Conservation (phyloP, 2,888 invertebrate species). For the Rambutsinella grinnellia region DNA sequence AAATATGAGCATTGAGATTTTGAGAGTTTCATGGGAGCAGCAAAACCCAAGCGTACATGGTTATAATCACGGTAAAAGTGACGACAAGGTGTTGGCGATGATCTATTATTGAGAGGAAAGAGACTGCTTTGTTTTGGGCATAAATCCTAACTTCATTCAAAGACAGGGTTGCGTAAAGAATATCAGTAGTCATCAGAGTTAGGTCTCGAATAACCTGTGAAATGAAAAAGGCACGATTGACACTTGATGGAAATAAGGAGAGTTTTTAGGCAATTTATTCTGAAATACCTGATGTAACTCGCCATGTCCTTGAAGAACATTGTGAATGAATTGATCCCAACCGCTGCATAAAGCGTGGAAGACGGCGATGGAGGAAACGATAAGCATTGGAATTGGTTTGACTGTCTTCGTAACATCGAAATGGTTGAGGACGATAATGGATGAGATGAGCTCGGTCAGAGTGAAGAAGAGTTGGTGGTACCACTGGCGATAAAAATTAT, state of each 20-base stretch:
- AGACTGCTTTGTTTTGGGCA: constrained; percentile 67
- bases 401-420: constrained; percentile 73
- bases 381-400: constrained; percentile 73
- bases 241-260: background rate
- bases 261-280: background rate
- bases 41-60: constrained; percentile 48
- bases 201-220: constrained; percentile 76
- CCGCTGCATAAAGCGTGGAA: constrained; percentile 76
- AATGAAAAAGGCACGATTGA: too few species aligned
- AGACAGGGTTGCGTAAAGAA: constrained; percentile 76
- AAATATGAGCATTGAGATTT: too few species aligned
- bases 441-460: constrained; percentile 76
- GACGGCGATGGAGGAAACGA: constrained; percentile 75
- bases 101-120: constrained; percentile 68
- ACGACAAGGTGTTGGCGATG: constrained; percentile 69
- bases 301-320: constrained; percentile 77
- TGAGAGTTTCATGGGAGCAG: constrained; percentile 44
- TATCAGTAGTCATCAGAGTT: constrained; percentile 78
- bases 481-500: constrained; percentile 80
- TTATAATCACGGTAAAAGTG: constrained; percentile 59
- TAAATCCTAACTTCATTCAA: constrained; percentile 68
- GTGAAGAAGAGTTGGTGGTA: constrained; percentile 78
- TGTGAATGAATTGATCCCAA: constrained; percentile 77
- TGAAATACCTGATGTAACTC: constrained; percentile 77
- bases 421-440: constrained; percentile 74